phyloP scores from a whole-genome alignment of 2,113 vertebrate species.

The Corythaeola cristata region DNA sequence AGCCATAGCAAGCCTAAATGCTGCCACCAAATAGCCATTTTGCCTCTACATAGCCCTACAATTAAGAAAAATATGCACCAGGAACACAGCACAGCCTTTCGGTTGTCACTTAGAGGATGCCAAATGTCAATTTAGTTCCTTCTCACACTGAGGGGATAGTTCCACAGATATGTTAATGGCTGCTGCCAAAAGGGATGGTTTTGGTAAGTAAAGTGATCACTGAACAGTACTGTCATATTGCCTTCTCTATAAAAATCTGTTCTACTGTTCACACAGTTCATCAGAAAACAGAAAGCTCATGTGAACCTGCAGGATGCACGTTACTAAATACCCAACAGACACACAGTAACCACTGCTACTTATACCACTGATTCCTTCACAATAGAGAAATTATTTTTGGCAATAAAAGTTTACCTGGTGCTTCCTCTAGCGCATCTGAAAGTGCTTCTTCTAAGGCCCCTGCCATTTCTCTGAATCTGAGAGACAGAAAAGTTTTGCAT shows the following conservation, averaged over 20 bases:
- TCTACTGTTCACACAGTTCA: background rate
- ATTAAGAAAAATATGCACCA: background rate
- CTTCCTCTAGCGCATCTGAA: slow-evolving; percentile 80
- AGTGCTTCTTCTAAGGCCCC: slow-evolving; percentile 88
- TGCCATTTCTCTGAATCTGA: slow-evolving; percentile 93
- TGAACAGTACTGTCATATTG: background rate
- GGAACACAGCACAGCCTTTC: background rate
- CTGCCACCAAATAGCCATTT: background rate
- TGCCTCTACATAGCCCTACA: background rate
- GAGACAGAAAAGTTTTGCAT: background rate
- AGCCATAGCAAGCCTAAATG: background rate
- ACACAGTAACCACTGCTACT: background rate
- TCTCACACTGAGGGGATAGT: background rate
- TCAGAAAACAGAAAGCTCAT: background rate
- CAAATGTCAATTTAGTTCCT: background rate
- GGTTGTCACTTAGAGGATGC: background rate
- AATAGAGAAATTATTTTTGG: background rate
- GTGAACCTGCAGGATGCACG: rapidly evolving
- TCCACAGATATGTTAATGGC: background rate
- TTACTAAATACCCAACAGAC: background rate
- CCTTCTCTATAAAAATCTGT: background rate
- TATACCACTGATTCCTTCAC: background rate
- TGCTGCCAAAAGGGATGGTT: background rate
- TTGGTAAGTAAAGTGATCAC: background rate
- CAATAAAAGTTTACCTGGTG: slow-evolving; percentile 81